phyloP scores from a whole-genome alignment of 2,113 vertebrate genomes.

The Pseudorectes ferrugineus region DNA sequence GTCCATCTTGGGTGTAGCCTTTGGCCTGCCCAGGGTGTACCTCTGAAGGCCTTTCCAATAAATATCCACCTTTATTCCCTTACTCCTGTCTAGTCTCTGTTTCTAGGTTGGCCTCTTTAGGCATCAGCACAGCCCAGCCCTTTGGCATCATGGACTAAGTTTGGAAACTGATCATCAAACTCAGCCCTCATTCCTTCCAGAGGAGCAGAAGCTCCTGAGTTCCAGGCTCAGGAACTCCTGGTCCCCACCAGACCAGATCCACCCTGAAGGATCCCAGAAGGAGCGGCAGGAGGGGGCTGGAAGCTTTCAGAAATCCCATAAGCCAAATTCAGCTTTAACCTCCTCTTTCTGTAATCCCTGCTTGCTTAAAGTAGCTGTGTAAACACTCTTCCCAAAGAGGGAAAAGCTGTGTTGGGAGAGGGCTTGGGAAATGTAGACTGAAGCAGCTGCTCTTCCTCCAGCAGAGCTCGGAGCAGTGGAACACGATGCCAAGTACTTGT shows the following conservation, averaged over 20 bases:
- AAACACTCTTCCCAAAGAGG: background rate
- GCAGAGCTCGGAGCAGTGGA: background rate
- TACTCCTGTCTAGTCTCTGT: too few species aligned
- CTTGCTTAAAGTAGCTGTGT: background rate
- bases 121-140: background rate
- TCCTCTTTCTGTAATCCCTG: background rate
- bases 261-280: background rate
- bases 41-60: too few species aligned
- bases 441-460: conserved; percentile 4
- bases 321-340: background rate
- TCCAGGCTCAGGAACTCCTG: background rate
- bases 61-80: too few species aligned
- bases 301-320: background rate
- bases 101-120: too few species aligned
- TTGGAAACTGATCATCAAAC: background rate
- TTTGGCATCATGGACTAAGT: background rate
- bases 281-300: background rate
- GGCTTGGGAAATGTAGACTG: background rate
- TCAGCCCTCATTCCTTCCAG: background rate
- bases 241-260: background rate
- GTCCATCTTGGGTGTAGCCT: too few species aligned
- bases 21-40: too few species aligned
- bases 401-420: background rate
- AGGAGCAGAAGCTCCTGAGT: background rate
- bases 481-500: background rate